Conservation (phyloP, 1,140 invertebrate genomes). For the Drepana arcuata region DNA sequence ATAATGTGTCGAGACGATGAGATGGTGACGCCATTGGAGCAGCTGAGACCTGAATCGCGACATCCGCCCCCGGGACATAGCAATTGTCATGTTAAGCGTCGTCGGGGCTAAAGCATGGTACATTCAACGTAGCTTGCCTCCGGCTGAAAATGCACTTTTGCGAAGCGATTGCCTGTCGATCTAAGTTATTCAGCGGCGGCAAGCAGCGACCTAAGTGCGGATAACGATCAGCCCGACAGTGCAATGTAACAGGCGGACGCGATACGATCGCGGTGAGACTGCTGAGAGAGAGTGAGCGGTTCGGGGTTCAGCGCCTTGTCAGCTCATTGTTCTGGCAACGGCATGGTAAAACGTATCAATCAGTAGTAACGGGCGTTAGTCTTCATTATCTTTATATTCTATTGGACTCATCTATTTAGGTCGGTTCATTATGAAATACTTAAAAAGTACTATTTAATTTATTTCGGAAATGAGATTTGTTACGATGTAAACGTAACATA, state of each 20-base stretch:
- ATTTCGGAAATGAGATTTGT: too few species aligned
- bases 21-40: slow-evolving; percentile 23
- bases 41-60: slow-evolving; percentile 26
- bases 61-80: slow-evolving; percentile 35
- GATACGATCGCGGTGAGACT: slow-evolving; percentile 20
- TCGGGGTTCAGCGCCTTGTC: too few species aligned
- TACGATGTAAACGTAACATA: too few species aligned
- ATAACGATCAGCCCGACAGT: slow-evolving; percentile 30
- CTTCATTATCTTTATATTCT: too few species aligned
- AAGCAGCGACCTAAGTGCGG: slow-evolving; percentile 29
- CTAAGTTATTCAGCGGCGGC: slow-evolving; percentile 37
- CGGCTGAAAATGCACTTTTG: slow-evolving; percentile 66
- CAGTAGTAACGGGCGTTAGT: too few species aligned
- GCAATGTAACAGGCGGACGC: slow-evolving; percentile 12
- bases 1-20: slow-evolving; percentile 19
- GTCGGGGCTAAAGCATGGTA: slow-evolving; percentile 23
- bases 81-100: slow-evolving; percentile 64
- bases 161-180: slow-evolving; percentile 57
- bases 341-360: slow-evolving; percentile 3
- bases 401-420: too few species aligned
- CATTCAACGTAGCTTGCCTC: slow-evolving; percentile 31
- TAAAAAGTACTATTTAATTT: too few species aligned
- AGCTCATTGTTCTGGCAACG: slow-evolving; percentile 10
- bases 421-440: too few species aligned
- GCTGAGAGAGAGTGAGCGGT: slow-evolving; percentile 7